Percentiles rank a stretch among this genome's conserved stretches.
These are phyloP conservation scores for Geotrupes spiniger DNA, from an alignment of 2,888 invertebrate species.

Conservation along the genomic window DNA sequence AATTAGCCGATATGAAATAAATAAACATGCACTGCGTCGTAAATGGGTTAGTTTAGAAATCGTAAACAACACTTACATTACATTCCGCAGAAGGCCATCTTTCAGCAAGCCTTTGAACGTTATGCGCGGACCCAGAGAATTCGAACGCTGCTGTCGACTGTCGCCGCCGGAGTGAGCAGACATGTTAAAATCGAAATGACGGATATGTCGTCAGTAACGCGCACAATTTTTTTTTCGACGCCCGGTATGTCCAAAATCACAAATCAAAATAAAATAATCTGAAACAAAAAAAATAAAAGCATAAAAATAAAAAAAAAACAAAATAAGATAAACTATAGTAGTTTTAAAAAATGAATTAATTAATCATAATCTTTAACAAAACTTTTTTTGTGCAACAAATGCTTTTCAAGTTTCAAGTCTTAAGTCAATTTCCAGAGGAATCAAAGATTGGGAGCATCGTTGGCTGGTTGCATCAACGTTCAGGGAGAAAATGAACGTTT, in stretches of 20 bases:
- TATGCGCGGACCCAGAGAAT: slow-evolving; percentile 42
- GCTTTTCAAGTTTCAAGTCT: too few relatives aligned
- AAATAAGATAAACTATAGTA: slow-evolving; percentile 17
- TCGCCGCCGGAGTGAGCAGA: slow-evolving; percentile 46
- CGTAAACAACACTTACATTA: slow-evolving; percentile 32
- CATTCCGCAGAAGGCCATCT: slow-evolving; percentile 47
- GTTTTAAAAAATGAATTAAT: too few relatives aligned
- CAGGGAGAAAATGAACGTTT: too few relatives aligned
- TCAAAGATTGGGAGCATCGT: too few relatives aligned
- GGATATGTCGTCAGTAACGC: neutral
- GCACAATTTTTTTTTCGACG: neutral
- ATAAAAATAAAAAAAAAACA: slow-evolving; percentile 19
- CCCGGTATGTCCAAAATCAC: too few relatives aligned
- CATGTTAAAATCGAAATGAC: slow-evolving; percentile 31
- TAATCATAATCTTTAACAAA: too few relatives aligned
- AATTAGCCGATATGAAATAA: too few relatives aligned
- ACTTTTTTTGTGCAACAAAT: too few relatives aligned
- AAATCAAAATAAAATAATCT: slow-evolving; percentile 19
- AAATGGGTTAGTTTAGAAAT: too few relatives aligned
- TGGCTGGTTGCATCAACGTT: too few relatives aligned
- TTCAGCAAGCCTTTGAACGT: slow-evolving; percentile 46
- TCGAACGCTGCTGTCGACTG: slow-evolving; percentile 43
- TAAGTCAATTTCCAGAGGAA: too few relatives aligned
- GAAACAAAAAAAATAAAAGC: slow-evolving; percentile 25
- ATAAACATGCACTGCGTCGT: too few relatives aligned